Base-by-base conservation (phyloP, 2,888 invertebrate genomes). In the Sinhomidia bicolor region DNA sequence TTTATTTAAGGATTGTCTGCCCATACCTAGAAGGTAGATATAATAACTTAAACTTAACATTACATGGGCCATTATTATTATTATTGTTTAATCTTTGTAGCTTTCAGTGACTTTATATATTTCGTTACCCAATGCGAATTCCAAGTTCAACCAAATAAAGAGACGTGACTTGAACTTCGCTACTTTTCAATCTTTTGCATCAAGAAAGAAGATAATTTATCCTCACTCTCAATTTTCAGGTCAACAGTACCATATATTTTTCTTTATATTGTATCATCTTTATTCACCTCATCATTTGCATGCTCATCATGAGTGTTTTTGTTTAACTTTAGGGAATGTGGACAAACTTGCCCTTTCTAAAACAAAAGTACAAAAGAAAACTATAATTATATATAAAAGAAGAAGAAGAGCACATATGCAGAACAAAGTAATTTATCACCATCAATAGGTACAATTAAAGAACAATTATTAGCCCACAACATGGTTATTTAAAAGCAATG, bases 301-400 rank as follows among this genome's bases (percentile, higher is more conserved):
- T 41, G 26, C 4, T 26, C 14, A n/a, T 54, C 5, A 26, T 23
- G 41, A 41, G 26, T 74, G 10, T 47, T n/a, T 44, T 74, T 44
- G 4, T 32, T 65, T 32, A 1, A 26, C 14, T 44, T 44, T 23
- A 26, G 44, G 84, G 84, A 84, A 84, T 84, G 84, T 84, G 74
- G 84, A 84, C 44, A 76, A 76, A 76, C 74, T 84, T 76, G 76
- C 41, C 84, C 84, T 84, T 84, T 84, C 84, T 76, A 74, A 84
- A 83, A 60, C 23, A 65, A 41, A 47, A 81, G 26, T 12, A 26
- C 23, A 23, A 36, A 44, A 79, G 36, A 32, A 79, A 36, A 32
- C 12, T 54, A 51, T 32, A 78, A 54, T 78, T 17, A 78, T n/a
- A 62, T 62, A 79, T 1, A 36, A 57, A 44, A 47, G 47, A 12